phyloP scores from a whole-genome alignment of 1,140 invertebrate genomes.

The Melanaphis sacchari region DNA sequence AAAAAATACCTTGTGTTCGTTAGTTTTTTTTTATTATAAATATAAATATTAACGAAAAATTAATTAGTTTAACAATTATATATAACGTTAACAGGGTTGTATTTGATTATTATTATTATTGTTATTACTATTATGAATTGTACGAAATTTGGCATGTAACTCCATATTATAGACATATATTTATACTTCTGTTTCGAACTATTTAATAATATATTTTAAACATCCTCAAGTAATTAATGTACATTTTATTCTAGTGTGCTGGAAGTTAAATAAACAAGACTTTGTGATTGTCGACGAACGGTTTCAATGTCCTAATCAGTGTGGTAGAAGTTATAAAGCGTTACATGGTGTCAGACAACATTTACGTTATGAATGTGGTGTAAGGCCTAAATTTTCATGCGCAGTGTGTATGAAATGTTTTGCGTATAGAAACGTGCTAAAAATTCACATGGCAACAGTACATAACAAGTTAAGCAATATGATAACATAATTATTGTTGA shows the following conservation, averaged over 20 bases:
- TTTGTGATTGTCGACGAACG: neutral
- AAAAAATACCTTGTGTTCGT: neutral
- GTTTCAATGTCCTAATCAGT: slow-evolving; percentile 30
- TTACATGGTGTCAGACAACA: slow-evolving; percentile 66
- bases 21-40: neutral
- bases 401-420: slow-evolving; percentile 62
- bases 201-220: neutral
- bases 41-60: neutral
- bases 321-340: slow-evolving; percentile 60
- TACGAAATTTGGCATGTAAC: neutral
- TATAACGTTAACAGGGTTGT: neutral
- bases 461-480: neutral
- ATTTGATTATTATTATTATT: neutral
- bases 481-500: neutral
- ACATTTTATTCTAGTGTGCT: neutral
- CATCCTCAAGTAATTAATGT: neutral
- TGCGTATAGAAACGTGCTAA: slow-evolving; percentile 27
- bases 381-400: slow-evolving; percentile 69
- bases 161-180: neutral
- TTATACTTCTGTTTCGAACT: neutral
- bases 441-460: slow-evolving; percentile 41
- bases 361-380: slow-evolving; percentile 68
- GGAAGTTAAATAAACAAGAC: neutral
- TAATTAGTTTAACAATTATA: neutral
- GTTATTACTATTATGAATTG: neutral